A percentile compares a stretch with the other conserved stretches of the same genome.
Evolutionary conservation across 1,140 invertebrate species (phyloP).

Genomic region (Danaus plexippus): DNA sequence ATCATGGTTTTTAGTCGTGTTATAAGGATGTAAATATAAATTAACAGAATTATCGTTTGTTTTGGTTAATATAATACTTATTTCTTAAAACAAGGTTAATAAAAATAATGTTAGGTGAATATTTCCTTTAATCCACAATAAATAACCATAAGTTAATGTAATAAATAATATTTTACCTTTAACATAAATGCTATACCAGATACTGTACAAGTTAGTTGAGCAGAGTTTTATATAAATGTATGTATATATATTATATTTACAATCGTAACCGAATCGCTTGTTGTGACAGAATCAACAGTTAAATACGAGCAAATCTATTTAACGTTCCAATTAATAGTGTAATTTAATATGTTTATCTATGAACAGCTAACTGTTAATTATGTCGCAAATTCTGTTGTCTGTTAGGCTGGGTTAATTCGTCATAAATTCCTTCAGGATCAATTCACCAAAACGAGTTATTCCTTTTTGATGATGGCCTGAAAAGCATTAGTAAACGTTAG

Average conservation of each 20-base stretch:
- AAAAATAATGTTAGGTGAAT: conserved; percentile 33
- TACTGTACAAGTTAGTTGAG: conserved; percentile 41
- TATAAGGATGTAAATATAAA: too few relatives aligned
- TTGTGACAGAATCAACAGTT: conserved; percentile 28
- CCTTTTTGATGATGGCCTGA: conserved; percentile 63
- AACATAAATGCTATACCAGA: conserved; percentile 53
- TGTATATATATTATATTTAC: conserved; percentile 55
- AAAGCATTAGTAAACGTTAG: conserved; percentile 47
- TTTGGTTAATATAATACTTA: too few relatives aligned
- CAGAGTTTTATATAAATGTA: conserved; percentile 44
- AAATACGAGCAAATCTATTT: conserved; percentile 4
- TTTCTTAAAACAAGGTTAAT: conserved; percentile 16
- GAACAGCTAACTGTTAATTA: conserved; percentile 19
- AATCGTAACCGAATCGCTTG: conserved; percentile 27
- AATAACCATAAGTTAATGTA: conserved; percentile 51
- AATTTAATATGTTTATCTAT: too few relatives aligned
- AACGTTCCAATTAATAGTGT: not conserved
- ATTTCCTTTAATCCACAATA: conserved; percentile 58
- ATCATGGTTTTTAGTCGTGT: too few relatives aligned
- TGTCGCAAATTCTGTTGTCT: conserved; percentile 19
- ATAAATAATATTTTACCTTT: conserved; percentile 28
- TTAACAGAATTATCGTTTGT: too few relatives aligned
- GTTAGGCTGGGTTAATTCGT: conserved; percentile 25
- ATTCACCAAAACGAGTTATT: conserved; percentile 48
- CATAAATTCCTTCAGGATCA: conserved; percentile 35